A percentile compares a stretch with the other conserved stretches of the same genome.
Evolutionary conservation across 1,140 invertebrate genomes (phyloP).

Genomic region (Pseudobourletiella spinata): DNA sequence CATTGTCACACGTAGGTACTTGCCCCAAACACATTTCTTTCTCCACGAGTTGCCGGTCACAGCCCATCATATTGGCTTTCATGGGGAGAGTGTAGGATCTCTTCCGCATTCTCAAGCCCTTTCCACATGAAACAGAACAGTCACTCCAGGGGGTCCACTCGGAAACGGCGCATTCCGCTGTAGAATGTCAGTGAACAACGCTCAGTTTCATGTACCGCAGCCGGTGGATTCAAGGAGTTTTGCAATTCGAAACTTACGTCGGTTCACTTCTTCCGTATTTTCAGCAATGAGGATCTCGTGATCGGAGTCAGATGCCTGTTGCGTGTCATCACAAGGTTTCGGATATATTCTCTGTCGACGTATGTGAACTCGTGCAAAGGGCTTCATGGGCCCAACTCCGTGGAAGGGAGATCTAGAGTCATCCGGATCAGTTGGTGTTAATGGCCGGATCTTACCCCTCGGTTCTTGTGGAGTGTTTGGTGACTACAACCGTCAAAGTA

Average conservation of each 20-base stretch:
- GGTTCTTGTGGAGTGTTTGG: constrained; percentile 48
- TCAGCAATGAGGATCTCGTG: constrained; percentile 34
- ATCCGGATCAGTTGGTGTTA: constrained; percentile 47
- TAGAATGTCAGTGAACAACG: no score
- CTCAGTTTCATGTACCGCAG: no score
- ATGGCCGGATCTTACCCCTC: constrained; percentile 47
- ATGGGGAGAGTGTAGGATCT: constrained; percentile 44
- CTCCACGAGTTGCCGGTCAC: constrained; percentile 42
- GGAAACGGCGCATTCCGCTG: constrained; percentile 43
- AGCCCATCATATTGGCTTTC: constrained; percentile 46
- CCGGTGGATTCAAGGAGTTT: background rate
- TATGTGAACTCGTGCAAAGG: constrained; percentile 47
- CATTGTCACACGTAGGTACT: constrained; percentile 52
- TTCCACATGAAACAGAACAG: constrained; percentile 46
- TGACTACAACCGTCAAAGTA: constrained; percentile 39
- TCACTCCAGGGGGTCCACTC: constrained; percentile 45
- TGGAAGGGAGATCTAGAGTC: constrained; percentile 53
- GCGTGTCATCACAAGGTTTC: constrained; percentile 40
- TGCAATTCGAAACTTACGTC: constrained; percentile 41
- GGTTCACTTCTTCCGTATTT: constrained; percentile 39
- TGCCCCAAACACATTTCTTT: constrained; percentile 49
- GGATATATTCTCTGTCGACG: constrained; percentile 45
- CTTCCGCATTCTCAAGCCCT: constrained; percentile 45
- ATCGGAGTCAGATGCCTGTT: constrained; percentile 2
- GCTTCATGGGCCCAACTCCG: constrained; percentile 46